A percentile compares a stretch with the other conserved stretches of the same genome.
Evolutionary conservation across 2,888 invertebrate genomes (phyloP).

Genomic region (Andrena minutula): DNA sequence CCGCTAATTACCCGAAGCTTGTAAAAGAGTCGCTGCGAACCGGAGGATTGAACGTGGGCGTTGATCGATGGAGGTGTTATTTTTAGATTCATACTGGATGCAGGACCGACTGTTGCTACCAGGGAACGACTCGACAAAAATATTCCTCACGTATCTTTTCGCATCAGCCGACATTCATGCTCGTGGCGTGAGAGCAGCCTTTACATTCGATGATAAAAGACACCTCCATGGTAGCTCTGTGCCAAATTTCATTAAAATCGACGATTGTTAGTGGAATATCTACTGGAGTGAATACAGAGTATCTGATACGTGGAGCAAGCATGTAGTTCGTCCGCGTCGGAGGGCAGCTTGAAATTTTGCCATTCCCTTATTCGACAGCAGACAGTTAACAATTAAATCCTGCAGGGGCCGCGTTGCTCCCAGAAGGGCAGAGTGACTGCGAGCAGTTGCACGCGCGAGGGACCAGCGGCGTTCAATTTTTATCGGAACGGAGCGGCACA

Average conservation of each 20-base stretch:
- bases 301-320: background rate
- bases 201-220: too few species aligned
- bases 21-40: background rate
- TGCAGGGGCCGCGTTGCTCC: too few species aligned
- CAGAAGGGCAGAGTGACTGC: background rate
- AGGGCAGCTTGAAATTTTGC: background rate
- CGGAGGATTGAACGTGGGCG: conserved; percentile 4
- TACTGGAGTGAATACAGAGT: too few species aligned
- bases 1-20: conserved; percentile 31
- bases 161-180: too few species aligned
- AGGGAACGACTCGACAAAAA: too few species aligned
- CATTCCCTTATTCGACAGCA: background rate
- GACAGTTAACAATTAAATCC: conserved; percentile 5
- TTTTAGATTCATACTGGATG: background rate
- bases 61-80: conserved; percentile 29
- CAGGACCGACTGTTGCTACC: too few species aligned
- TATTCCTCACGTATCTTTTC: too few species aligned
- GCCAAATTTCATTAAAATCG: too few species aligned
- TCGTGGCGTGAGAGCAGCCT: too few species aligned
- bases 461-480: background rate
- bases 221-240: too few species aligned
- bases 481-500: conserved; percentile 1
- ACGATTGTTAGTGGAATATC: too few species aligned
- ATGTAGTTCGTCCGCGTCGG: background rate
- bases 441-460: background rate